Percentiles rank a stretch among this genome's conserved stretches.
phyloP scores from a whole-genome alignment of 2,888 invertebrate genomes.

The Uloborus plumipes region DNA sequence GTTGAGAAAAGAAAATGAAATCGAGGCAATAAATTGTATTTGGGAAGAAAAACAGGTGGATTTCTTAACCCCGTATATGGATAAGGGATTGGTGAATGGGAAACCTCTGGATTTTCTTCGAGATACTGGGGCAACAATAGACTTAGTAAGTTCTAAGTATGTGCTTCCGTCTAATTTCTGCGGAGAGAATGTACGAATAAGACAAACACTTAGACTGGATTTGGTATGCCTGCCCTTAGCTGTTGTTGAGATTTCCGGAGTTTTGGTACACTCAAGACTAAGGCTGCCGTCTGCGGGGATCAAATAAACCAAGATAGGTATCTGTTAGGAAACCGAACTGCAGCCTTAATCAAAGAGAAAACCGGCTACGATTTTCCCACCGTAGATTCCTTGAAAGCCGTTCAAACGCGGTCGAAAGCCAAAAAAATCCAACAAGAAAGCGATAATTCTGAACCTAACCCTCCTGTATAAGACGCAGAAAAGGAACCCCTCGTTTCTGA shows the following conservation, averaged over 20 bases:
- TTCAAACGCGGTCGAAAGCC: constrained; percentile 9
- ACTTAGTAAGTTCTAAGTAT: constrained; percentile 12
- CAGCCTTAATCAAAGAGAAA: constrained; percentile 15
- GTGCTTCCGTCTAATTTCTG: neutral
- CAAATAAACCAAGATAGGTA: constrained; percentile 14
- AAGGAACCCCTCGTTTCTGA: too few species aligned
- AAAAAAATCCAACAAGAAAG: too few species aligned
- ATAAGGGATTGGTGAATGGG: too few species aligned
- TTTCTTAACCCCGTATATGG: too few species aligned
- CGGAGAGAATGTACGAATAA: constrained; percentile 5
- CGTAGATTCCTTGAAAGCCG: constrained; percentile 11
- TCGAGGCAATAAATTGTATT: too few species aligned
- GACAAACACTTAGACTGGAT: neutral
- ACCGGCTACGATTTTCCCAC: neutral
- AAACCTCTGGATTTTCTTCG: neutral
- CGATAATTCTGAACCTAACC: too few species aligned
- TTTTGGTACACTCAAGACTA: neutral
- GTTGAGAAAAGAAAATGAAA: too few species aligned
- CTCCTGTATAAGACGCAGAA: too few species aligned
- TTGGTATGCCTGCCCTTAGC: constrained; percentile 14
- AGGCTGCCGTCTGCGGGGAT: constrained; percentile 21
- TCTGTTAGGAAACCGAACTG: constrained; percentile 19
- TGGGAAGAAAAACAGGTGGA: too few species aligned
- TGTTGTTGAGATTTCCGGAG: constrained; percentile 5
- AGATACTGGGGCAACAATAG: constrained; percentile 19